phyloP scores from a whole-genome alignment of 2,797 vertebrate species.

The Dryobates pubescens region DNA sequence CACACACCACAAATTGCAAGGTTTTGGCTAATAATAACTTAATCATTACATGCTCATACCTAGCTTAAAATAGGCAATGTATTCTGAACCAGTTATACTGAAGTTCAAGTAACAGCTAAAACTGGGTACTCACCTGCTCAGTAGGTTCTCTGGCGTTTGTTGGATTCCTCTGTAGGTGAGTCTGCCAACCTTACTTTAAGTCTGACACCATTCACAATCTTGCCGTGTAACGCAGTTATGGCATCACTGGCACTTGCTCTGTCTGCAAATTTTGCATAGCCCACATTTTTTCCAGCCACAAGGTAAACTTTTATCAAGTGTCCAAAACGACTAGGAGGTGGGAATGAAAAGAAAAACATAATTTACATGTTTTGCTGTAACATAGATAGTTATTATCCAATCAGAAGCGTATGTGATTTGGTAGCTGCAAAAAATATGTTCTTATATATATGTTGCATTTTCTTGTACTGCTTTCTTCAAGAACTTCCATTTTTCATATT shows the following conservation, averaged over 20 bases:
- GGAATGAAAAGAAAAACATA: neutral
- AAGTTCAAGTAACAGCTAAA: neutral
- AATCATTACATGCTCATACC: neutral
- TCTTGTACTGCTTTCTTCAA: neutral
- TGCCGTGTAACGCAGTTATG: constrained; percentile 88
- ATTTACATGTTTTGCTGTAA: neutral
- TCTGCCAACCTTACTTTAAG: constrained; percentile 96
- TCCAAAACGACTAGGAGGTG: constrained; percentile 86
- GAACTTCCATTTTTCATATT: neutral
- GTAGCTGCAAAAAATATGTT: neutral
- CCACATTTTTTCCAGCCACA: constrained; percentile 92
- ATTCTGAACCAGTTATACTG: neutral
- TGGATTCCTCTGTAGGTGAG: constrained; percentile 91
- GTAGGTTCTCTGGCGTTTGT: constrained; percentile 93
- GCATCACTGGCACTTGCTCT: constrained; percentile 90
- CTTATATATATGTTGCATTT: neutral
- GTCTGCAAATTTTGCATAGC: constrained; percentile 93
- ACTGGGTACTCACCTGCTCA: constrained; percentile 78
- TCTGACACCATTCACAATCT: constrained; percentile 91
- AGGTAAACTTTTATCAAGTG: constrained; percentile 93
- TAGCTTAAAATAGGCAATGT: neutral
- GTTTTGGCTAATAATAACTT: neutral
- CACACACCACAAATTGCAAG: neutral
- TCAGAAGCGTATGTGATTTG: neutral
- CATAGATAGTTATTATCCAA: neutral